Evolutionary conservation across 1,140 invertebrate species (phyloP), one percentile per base, ranked within the genome.

Genomic region (Caenorhabditis brenneri): DNA sequence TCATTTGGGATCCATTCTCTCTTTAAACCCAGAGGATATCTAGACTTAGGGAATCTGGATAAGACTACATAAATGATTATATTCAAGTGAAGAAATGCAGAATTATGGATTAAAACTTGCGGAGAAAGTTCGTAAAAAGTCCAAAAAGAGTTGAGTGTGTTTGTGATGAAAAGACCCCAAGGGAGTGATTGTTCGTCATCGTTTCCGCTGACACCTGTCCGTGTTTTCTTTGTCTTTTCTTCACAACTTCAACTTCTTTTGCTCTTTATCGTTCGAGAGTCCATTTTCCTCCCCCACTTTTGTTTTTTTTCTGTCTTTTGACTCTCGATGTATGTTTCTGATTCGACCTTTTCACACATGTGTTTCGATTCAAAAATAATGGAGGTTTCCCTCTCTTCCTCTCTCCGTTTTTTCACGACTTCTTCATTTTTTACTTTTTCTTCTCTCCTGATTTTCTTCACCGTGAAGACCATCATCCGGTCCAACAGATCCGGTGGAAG

Each of bases 361-460:
- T 74, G 65, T 74, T 74, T 74, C 65, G 65, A 42, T 74, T 74
- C 65, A 74, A 74, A 74, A 74, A 74, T 74, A 74, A 74, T 74
- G 65, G 65, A 36, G 29, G 16, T 19, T 65, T 65, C 24, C 19
- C 29, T n/a, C n/a, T n/a, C n/a, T n/a, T n/a, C n/a, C n/a, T n/a
- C 29, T 16, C n/a, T 74, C 42, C 7, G 24, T 2, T 42, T 42
- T 42, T n/a, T 36, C 6, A 42, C 33, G 33, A 74, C 65, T 74
- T 74, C n/a, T 29, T 55, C 39, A 6, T 6, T 42, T 42, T 42
- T 42, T 12, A 42, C 39, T 7, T 24, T 55, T 24, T 27, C 53
- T 55, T n/a, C n/a, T n/a, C n/a, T n/a, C n/a, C n/a, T n/a, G n/a
- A n/a, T n/a, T n/a, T 51, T 19, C 49, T 51, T 51, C 49, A 51